phyloP scores from a whole-genome alignment of 2,888 invertebrate species.

The Spilarctia lutea region DNA sequence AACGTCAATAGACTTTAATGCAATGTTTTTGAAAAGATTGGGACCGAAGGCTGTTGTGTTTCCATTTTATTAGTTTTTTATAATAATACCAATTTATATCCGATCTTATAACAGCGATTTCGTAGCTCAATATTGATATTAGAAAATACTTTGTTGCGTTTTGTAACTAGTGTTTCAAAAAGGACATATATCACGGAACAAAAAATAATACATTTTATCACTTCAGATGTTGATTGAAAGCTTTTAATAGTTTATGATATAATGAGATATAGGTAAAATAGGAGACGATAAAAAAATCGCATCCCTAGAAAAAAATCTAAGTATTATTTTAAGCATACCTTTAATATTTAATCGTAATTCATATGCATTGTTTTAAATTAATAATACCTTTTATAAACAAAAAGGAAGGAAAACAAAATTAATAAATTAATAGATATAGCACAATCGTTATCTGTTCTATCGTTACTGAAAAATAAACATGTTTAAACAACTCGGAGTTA shows the following conservation, averaged over 20 bases:
- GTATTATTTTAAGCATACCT: too few relatives aligned
- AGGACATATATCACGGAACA: too few relatives aligned
- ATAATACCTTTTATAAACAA: neutral
- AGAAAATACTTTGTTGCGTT: neutral
- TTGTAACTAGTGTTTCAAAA: too few relatives aligned
- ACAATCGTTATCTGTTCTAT: neutral
- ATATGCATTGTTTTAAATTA: neutral
- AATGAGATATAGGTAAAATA: too few relatives aligned
- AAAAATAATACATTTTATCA: neutral
- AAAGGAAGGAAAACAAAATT: neutral
- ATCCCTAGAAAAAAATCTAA: too few relatives aligned
- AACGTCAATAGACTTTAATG: conserved; percentile 47
- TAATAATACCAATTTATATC: neutral
- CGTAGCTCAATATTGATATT: neutral
- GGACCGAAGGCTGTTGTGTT: conserved; percentile 7
- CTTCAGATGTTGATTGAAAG: neutral
- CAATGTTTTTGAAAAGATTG: conserved; percentile 44
- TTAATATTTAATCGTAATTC: too few relatives aligned
- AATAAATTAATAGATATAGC: neutral
- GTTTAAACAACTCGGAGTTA: neutral
- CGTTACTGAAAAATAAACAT: neutral
- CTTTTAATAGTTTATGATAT: neutral
- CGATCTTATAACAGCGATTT: too few relatives aligned
- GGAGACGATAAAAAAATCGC: too few relatives aligned
- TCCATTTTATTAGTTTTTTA: neutral